phyloP scores from a whole-genome alignment of 2,797 vertebrate genomes.

The Prionace glauca region DNA sequence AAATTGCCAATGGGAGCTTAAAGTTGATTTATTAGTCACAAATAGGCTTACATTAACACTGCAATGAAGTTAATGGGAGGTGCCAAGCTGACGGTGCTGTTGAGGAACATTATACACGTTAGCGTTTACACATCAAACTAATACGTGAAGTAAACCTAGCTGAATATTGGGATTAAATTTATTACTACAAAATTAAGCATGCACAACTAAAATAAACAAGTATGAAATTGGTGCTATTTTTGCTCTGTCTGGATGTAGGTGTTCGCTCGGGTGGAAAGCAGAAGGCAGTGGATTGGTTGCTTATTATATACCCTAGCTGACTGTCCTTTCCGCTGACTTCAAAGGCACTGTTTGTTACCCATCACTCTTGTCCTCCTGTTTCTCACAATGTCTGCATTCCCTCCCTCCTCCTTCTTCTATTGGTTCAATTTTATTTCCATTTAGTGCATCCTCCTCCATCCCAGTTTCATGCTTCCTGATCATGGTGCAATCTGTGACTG shows the following conservation, averaged over 20 bases:
- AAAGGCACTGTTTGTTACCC: neutral
- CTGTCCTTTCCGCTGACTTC: neutral
- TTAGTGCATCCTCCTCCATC: neutral
- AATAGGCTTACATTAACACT: no score
- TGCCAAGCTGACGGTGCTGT: neutral
- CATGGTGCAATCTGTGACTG: neutral
- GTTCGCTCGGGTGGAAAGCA: no score
- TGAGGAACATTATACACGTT: neutral
- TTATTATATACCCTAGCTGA: neutral
- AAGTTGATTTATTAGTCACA: no score
- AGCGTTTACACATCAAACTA: neutral
- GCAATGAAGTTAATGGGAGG: neutral
- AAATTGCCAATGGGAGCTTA: neutral
- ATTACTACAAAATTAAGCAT: neutral
- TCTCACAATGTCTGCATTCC: neutral
- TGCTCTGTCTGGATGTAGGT: neutral
- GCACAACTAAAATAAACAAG: neutral
- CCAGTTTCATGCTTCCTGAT: neutral
- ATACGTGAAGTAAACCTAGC: neutral
- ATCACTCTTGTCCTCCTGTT: neutral
- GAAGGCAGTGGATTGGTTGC: neutral
- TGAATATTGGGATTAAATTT: neutral
- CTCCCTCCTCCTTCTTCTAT: neutral
- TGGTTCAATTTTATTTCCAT: neutral
- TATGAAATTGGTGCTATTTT: neutral